Conservation (phyloP, 2,888 invertebrate species). For the Eremobia ochroleuca region DNA sequence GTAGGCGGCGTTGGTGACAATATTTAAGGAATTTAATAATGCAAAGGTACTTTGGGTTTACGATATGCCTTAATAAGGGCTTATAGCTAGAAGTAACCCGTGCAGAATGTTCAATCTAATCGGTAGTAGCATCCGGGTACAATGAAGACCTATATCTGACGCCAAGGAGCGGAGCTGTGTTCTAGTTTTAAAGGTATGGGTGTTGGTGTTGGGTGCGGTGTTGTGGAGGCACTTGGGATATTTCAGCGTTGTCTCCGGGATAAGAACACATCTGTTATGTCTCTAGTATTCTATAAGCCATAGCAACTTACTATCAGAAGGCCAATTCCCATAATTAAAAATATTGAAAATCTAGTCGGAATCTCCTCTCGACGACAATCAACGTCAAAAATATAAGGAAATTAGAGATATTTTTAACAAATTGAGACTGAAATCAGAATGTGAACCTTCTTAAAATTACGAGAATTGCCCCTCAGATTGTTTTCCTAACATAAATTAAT, state of each 20-base stretch:
- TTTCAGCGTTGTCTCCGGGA: not conserved
- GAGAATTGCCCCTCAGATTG: no score
- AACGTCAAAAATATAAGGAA: no score
- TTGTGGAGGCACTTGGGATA: not conserved
- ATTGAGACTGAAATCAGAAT: no score
- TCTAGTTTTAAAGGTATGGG: not conserved
- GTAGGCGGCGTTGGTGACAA: constrained; percentile 58
- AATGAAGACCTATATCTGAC: not conserved
- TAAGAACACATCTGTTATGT: not conserved
- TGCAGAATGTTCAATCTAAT: not conserved
- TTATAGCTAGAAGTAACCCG: constrained; percentile 1
- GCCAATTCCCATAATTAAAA: no score
- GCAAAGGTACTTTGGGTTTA: constrained; percentile 24
- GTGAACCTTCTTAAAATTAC: no score
- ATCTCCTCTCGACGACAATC: no score
- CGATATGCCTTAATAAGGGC: constrained; percentile 20
- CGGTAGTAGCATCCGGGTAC: constrained; percentile 12
- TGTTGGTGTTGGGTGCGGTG: not conserved
- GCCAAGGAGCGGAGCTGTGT: not conserved
- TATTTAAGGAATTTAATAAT: constrained; percentile 61
- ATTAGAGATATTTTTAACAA: no score
- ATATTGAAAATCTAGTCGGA: no score
- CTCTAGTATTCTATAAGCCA: not conserved
- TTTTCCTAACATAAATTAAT: not conserved
- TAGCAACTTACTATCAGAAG: not conserved